Percentiles rank a stretch among this genome's conserved stretches.
phyloP scores from a whole-genome alignment of 2,888 invertebrate species.

The Belgica antarctica region DNA sequence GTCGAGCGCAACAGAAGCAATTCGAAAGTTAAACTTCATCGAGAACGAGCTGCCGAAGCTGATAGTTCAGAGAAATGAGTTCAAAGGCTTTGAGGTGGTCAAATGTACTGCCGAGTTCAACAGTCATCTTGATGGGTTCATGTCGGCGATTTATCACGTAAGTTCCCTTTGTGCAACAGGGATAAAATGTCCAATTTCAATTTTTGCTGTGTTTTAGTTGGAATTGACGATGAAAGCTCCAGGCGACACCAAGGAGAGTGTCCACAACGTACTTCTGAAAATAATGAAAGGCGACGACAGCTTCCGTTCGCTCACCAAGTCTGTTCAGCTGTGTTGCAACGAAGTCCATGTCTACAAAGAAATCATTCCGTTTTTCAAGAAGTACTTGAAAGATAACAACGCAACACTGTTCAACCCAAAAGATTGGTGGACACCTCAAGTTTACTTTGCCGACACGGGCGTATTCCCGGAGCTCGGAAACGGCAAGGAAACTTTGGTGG shows the following conservation, averaged over 20 bases:
- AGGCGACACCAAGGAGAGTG: background rate
- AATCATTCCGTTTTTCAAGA: conserved; percentile 49
- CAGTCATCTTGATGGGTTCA: conserved; percentile 12
- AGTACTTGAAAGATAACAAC: conserved; percentile 42
- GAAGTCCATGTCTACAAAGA: conserved; percentile 51
- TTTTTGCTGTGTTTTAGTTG: too few species aligned
- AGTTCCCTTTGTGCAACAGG: too few species aligned
- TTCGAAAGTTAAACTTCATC: background rate
- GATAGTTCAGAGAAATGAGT: background rate
- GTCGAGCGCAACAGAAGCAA: background rate
- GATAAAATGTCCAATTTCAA: too few species aligned
- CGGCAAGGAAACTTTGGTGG: conserved; percentile 50
- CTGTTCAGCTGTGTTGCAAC: conserved; percentile 51
- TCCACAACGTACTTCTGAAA: conserved; percentile 48
- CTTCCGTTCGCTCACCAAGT: conserved; percentile 50
- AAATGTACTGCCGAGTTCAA: conserved; percentile 13
- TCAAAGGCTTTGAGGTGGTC: conserved; percentile 16
- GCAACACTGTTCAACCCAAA: conserved; percentile 46
- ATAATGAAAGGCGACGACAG: conserved; percentile 52
- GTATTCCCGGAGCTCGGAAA: conserved; percentile 46
- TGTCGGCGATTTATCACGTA: conserved; percentile 8
- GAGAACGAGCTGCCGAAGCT: background rate
- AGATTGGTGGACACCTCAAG: conserved; percentile 49
- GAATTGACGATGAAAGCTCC: conserved; percentile 15
- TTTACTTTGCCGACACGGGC: conserved; percentile 50